Evolutionary conservation across 1,140 invertebrate genomes (phyloP), one percentile per base, ranked within the genome.

Genomic region (Phenacoccus solenopsis): DNA sequence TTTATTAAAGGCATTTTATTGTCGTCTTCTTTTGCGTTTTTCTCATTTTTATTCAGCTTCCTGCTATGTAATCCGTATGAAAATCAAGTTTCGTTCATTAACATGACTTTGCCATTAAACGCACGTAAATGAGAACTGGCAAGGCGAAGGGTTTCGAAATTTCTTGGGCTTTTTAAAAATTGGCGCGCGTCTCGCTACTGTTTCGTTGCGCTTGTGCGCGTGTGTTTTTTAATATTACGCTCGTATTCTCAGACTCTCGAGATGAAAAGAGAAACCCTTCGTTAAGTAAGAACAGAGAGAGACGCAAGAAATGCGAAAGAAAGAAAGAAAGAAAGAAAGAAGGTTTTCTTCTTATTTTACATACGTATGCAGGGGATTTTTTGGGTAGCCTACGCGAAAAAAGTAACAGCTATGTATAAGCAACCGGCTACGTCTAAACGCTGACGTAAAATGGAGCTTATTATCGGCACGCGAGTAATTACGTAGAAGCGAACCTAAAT

Each of bases 61-160:
- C 59, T 16, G 20, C 25, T 22, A 64, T 64, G 59, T 27, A 64
- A 64, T 64, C 59, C 69, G 61, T 59, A 69, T 69, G 67, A 59
- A 69, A 71, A 71, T 71, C 68, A 71, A 71, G 67, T 71, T 71
- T 71, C 68, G 69, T 71, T 71, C 71, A 71, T 71, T 71, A 71
- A 71, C 71, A 71, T 68, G 71, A 71, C 71, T 71, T 71, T 71
- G 71, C 71, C 71, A 71, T 71, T 71, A 71, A 71, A 64, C 71
- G 71, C 67, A 71, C 71, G 71, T 68, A 71, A 71, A 71, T 69
- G 71, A 69, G 61, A 68, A 69, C 27, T 13, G 25, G n/a, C 67
- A 1, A 20, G 28, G 27, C 16, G 16, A 22, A 64, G 59, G 7
- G 59, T 20, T 24, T 64, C 9, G 59, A 64, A 64, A 64, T 64